Evolutionary conservation across 2,888 invertebrate genomes (phyloP), one percentile per base, ranked within the genome.

Genomic region (Drosophila kambysellisi): DNA sequence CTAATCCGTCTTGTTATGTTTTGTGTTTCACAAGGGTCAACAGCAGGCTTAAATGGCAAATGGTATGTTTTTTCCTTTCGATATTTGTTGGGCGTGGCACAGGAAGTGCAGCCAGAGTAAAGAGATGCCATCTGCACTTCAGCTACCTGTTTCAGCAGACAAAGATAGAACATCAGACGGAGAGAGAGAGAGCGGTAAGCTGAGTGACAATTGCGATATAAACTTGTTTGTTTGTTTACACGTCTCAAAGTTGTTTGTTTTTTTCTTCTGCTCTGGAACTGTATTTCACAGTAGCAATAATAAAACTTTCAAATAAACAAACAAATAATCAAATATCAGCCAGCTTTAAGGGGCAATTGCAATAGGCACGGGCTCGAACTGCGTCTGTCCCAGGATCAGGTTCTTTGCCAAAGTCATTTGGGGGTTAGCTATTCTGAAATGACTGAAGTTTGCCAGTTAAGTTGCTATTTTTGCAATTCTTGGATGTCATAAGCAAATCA

Each of bases 81-180:
- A 53, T 82, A 67, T 87, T 85, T 75, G 37, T 46, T 70, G 89
- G 89, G 85, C 89, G 85, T 85, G 88, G 86, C 90, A 88, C 85
- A 85, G 85, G 85, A 85, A 89, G 86, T 84, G 81, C 72, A 76
- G 64, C 67, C 57, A 61, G 71, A 50, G 62, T 54, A 57, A 43
- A 33, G 11, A 69, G 72, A 70, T 82, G 68, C 30, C 65, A 79
- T 79, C 81, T 66, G 57, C 69, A 63, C n/a, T 51, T 54, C 29
- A 39, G 20, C 54, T 85, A 85, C 85, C 85, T 85, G 85, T 89
- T 75, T 52, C 51, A 15, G 25, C 30, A 41, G 52, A 50, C 3
- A 43, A 33, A 17, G 12, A 70, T 12, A 48, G 7, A 56, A 59
- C 8, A 46, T 48, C 12, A 12, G 46, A 17, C n/a, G 7, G 61